Base-by-base conservation (phyloP, 1,140 invertebrate genomes). In the Wasmannia auropunctata region DNA sequence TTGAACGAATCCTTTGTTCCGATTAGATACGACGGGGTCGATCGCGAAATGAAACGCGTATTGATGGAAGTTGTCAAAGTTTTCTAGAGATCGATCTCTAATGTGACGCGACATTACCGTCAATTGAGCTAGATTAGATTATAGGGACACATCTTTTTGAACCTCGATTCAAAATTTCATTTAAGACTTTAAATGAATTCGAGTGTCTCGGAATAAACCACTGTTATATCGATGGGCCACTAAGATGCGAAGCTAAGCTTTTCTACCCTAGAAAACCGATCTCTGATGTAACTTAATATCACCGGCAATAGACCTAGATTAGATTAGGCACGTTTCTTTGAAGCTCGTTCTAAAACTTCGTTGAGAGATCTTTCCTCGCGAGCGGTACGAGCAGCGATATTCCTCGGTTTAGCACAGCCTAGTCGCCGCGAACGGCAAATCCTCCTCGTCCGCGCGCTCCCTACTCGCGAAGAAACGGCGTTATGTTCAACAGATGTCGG, bases 401-500 rank as follows among this genome's bases (percentile, higher is more conserved):
- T 69, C 34, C 63, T 80, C 34, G 14, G 46, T 80, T 80, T 80
- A 80, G 28, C 37, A 7, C 14, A 43, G 49, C 43, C n/a, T n/a
- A n/a, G n/a, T n/a, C n/a, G 62, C 46, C 8, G 19, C 22, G 34
- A 40, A 58, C 25, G 37, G 54, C 25, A 19, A 49, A n/a, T 19
- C 25, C 19, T 37, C 16, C 8, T 51, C 31, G 76, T 4, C n/a
- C n/a, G n/a, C n/a, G n/a, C 62, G 51, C 28, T 70, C 63, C 65
- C 22, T n/a, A n/a, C n/a, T 72, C 80, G 19, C 31, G 37, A 25
- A 65, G 76, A n/a, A 77, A 87, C 14, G 87, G 34, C 19, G 56
- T 86, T 90, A 87, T 90, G 89, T 86, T 90, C 87, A 90, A 90
- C 90, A 90, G 90, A 91, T 91, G 90, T 90, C 25, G 63, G 34